Conservation (phyloP, 1,140 invertebrate species). For the Hylyphantes graminicola region DNA sequence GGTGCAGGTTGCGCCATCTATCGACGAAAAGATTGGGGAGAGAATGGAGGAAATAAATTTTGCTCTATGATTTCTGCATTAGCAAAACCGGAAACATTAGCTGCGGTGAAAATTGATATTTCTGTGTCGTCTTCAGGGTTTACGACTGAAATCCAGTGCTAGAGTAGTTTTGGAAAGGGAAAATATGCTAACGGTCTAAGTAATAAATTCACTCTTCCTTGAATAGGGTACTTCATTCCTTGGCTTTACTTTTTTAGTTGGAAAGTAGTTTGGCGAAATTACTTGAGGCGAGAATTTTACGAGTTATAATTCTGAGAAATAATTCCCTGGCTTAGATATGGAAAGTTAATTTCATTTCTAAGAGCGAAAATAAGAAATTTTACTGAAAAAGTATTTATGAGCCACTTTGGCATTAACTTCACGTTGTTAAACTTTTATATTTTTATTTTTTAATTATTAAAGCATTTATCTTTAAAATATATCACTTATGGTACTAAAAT, state of each 20-base stretch:
- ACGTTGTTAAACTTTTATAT: too few relatives aligned
- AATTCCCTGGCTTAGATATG: background rate
- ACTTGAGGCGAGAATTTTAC: conserved; percentile 5
- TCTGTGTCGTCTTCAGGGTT: conserved; percentile 32
- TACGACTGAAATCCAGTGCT: conserved; percentile 6
- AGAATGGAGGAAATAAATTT: conserved; percentile 42
- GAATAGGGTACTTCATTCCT: background rate
- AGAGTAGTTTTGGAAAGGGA: conserved; percentile 15
- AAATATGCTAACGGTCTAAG: background rate
- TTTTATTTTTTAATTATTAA: too few relatives aligned
- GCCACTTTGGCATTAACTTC: too few relatives aligned
- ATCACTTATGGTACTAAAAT: too few relatives aligned
- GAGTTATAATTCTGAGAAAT: conserved; percentile 20
- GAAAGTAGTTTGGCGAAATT: background rate
- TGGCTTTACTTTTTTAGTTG: background rate
- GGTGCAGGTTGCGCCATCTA: conserved; percentile 51
- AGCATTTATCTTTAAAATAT: too few relatives aligned
- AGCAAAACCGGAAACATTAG: conserved; percentile 30
- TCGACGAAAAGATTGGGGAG: background rate
- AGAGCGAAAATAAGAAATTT: too few relatives aligned
- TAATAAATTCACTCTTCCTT: conserved; percentile 10
- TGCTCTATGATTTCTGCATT: conserved; percentile 43
- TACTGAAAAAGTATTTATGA: too few relatives aligned
- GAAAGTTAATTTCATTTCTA: background rate
- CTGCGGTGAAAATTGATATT: conserved; percentile 40